phyloP scores from a whole-genome alignment of 2,888 invertebrate genomes.

The Coelogynopora nodosa region DNA sequence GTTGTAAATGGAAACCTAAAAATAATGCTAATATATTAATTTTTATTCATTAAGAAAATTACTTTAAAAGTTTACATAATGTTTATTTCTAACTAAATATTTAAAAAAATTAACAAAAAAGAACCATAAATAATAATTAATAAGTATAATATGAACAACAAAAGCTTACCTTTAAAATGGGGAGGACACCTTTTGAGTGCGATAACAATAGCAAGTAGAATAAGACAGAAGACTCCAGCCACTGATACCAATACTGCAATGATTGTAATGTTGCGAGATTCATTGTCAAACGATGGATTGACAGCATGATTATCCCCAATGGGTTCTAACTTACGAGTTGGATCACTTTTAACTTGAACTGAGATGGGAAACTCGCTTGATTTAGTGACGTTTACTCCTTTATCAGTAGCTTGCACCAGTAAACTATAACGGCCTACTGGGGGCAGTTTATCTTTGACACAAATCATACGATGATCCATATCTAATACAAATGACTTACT shows the following conservation, averaged over 20 bases:
- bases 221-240: conserved; percentile 15
- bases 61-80: not conserved
- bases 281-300: not conserved
- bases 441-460: conserved; percentile 26
- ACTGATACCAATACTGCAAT: conserved; percentile 22
- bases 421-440: not conserved
- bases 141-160: not conserved
- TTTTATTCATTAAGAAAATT: no score
- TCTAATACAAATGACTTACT: not conserved
- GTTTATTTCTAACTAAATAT: not conserved
- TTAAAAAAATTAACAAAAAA: not conserved
- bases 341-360: not conserved
- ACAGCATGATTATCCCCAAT: not conserved
- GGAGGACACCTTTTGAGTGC: conserved; percentile 18
- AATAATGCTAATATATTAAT: no score
- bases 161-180: not conserved
- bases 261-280: not conserved
- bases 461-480: conserved; percentile 4
- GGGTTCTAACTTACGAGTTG: not conserved
- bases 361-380: not conserved
- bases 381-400: not conserved
- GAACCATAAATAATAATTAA: not conserved
- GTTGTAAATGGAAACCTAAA: no score
- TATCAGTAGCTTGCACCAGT: not conserved
- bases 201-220: not conserved